phyloP scores from a whole-genome alignment of 2,888 invertebrate genomes.

The Clostera curtula region DNA sequence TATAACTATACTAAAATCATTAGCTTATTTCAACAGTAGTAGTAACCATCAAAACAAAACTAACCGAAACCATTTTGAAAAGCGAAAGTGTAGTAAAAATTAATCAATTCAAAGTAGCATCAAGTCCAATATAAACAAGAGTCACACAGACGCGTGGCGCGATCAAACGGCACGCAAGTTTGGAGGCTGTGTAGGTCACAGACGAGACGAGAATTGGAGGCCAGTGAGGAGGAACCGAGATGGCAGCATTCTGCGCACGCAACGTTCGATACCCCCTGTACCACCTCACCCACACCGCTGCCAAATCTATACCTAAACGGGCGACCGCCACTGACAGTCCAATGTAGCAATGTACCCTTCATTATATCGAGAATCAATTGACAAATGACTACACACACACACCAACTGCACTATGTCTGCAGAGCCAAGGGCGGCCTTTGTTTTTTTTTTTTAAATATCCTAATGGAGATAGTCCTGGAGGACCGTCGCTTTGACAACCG shows the following conservation, averaged over 20 bases:
- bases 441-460: conserved; percentile 46
- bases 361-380: conserved; percentile 74
- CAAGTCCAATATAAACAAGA: conserved; percentile 69
- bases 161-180: conserved; percentile 63
- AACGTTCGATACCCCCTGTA: conserved; percentile 49
- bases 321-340: conserved; percentile 64
- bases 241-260: conserved; percentile 53
- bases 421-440: conserved; percentile 29
- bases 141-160: conserved; percentile 56
- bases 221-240: conserved; percentile 37
- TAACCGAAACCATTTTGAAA: conserved; percentile 31
- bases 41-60: conserved; percentile 15
- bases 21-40: conserved; percentile 4
- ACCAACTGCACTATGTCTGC: conserved; percentile 25
- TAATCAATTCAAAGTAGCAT: conserved; percentile 70
- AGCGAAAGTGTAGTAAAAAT: conserved; percentile 57
- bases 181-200: conserved; percentile 49
- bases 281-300: conserved; percentile 43
- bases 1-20: conserved; percentile 1
- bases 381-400: conserved; percentile 49
- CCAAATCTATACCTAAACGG: conserved; percentile 54
- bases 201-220: conserved; percentile 22
- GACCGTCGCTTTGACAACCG: conserved; percentile 19
- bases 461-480: conserved; percentile 30
- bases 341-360: conserved; percentile 67